A percentile compares a stretch with the other conserved stretches of the same genome.
Conservation (phyloP, 2,888 invertebrate genomes). For the Sphaerophoria taeniata region DNA sequence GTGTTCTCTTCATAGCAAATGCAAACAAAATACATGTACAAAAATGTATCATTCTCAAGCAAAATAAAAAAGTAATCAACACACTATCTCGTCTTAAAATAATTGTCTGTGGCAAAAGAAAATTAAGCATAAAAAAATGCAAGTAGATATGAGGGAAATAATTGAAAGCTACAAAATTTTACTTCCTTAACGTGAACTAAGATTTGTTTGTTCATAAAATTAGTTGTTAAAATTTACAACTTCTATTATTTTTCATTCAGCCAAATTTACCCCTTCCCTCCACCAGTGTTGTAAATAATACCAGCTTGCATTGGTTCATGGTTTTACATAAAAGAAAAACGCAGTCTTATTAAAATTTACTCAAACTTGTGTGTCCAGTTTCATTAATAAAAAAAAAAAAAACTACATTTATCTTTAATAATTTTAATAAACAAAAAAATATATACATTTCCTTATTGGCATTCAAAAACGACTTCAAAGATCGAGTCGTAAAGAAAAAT, state of each 20-base stretch:
- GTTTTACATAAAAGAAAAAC: constrained; percentile 33
- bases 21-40: too few species aligned
- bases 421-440: constrained; percentile 16
- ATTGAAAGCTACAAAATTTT: not conserved
- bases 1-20: too few species aligned
- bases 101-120: too few species aligned
- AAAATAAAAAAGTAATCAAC: too few species aligned
- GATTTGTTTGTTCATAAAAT: too few species aligned
- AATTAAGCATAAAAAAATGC: not conserved
- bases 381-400: constrained; percentile 32
- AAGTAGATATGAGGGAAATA: not conserved
- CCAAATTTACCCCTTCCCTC: not conserved
- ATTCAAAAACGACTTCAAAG: constrained; percentile 57
- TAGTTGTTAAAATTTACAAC: not conserved
- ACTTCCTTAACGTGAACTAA: too few species aligned
- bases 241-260: not conserved
- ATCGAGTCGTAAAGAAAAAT: constrained; percentile 49
- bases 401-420: constrained; percentile 27
- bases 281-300: constrained; percentile 58
- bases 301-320: constrained; percentile 53
- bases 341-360: constrained; percentile 29
- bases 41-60: too few species aligned
- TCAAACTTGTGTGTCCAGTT: constrained; percentile 61
- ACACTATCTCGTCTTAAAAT: too few species aligned
- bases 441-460: constrained; percentile 71